Evolutionary conservation across 2,888 invertebrate genomes (phyloP).

Genomic region (Drosophila lutescens): DNA sequence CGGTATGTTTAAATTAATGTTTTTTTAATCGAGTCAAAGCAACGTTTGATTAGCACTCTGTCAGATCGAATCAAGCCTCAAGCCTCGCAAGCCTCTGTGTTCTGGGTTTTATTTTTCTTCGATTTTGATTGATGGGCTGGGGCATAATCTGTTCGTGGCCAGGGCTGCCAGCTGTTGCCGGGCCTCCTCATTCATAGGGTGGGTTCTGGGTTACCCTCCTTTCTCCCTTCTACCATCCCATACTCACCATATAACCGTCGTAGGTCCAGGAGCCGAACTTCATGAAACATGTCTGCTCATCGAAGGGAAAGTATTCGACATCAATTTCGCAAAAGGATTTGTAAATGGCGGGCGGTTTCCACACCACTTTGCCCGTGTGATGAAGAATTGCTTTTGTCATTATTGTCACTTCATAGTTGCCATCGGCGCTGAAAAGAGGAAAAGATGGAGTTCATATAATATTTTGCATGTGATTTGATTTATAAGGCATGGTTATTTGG

Average conservation of each 20-base stretch:
- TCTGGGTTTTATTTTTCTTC: constrained; percentile 7
- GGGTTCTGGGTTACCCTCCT: not conserved
- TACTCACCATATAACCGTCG: constrained; percentile 94
- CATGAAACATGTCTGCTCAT: constrained; percentile 97
- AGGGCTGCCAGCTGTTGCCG: constrained; percentile 42
- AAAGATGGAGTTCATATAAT: not conserved
- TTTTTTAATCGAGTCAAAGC: constrained; percentile 73
- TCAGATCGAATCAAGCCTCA: constrained; percentile 36
- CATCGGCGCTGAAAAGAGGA: constrained; percentile 91
- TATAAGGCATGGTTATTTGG: not conserved
- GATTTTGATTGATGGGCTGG: constrained; percentile 48
- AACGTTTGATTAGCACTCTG: constrained; percentile 63
- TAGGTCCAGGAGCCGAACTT: constrained; percentile 97
- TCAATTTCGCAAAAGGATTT: constrained; percentile 98
- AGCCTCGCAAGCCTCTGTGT: not conserved
- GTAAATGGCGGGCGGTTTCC: constrained; percentile 99
- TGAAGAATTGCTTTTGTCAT: constrained; percentile 98
- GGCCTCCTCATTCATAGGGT: not conserved
- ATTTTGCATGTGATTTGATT: not conserved
- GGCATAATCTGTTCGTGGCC: constrained; percentile 38
- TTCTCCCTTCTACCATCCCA: constrained; percentile 21
- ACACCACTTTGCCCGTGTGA: constrained; percentile 95
- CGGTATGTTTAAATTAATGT: constrained; percentile 54
- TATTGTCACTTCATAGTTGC: constrained; percentile 98
- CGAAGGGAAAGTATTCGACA: constrained; percentile 97